Conservation (phyloP, 2,113 vertebrate genomes). For the Phainopepla nitens region DNA sequence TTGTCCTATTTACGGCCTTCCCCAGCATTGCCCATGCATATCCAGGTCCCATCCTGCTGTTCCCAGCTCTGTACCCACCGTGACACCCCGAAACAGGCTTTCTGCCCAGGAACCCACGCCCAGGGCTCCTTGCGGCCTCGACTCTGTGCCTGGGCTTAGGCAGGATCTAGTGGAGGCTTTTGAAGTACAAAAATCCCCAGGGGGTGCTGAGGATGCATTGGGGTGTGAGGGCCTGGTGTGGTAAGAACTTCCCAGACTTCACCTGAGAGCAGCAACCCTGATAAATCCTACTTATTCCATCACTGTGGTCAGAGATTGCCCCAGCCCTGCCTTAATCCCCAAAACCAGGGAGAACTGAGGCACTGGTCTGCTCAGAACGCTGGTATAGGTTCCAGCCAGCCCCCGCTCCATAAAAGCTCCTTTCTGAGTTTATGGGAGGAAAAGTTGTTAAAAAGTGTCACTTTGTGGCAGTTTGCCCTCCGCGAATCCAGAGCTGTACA, state of each 20-base stretch:
- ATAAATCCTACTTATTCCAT: background rate
- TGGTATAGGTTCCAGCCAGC: background rate
- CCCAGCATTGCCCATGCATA: rapidly evolving
- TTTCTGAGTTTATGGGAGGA: background rate
- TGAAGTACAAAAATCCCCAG: background rate
- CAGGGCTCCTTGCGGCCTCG: rapidly evolving
- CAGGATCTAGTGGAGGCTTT: background rate
- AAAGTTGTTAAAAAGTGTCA: background rate
- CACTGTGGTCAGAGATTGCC: background rate
- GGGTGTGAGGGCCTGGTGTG: background rate
- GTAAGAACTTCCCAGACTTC: background rate
- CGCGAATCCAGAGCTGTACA: background rate
- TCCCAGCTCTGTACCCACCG: background rate
- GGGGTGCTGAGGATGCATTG: background rate
- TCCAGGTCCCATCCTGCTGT: rapidly evolving
- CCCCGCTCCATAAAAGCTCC: background rate
- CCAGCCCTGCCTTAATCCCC: background rate
- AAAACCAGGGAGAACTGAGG: rapidly evolving
- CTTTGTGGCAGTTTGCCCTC: background rate
- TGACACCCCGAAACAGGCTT: background rate
- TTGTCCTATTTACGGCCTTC: background rate
- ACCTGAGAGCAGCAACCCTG: background rate
- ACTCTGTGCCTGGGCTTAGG: background rate
- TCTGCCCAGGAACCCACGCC: background rate
- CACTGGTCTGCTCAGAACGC: background rate